phyloP scores from a whole-genome alignment of 2,888 invertebrate genomes.

The Lasioglossum oenotherae region DNA sequence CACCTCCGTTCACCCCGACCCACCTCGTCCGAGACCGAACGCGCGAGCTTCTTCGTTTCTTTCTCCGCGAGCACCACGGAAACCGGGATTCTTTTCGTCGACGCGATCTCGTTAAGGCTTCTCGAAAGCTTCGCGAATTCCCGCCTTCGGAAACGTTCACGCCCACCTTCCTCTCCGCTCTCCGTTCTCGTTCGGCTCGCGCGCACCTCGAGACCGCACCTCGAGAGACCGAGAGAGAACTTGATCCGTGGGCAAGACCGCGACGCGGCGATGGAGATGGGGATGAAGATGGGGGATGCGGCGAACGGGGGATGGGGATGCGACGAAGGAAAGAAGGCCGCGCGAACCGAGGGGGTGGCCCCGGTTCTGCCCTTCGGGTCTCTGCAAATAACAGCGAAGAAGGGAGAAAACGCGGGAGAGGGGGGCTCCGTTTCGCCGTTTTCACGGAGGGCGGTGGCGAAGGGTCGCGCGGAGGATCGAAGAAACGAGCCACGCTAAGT shows the following conservation, averaged over 20 bases:
- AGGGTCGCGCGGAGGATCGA: slow-evolving; percentile 55
- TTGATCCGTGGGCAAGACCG: not conserved
- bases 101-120: slow-evolving; percentile 12
- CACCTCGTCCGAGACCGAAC: not conserved
- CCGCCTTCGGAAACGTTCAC: slow-evolving; percentile 45
- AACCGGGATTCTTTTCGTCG: slow-evolving; percentile 35
- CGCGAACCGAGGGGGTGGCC: slow-evolving; percentile 4
- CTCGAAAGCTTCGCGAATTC: slow-evolving; percentile 25
- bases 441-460: slow-evolving; percentile 36
- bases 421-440: slow-evolving; percentile 5
- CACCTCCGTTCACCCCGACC: not conserved
- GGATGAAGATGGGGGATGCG: not conserved
- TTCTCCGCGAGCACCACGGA: not conserved
- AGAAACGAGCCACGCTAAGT: slow-evolving; percentile 67
- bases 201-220: not conserved
- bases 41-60: not conserved
- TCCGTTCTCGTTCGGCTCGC: not conserved
- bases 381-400: slow-evolving; percentile 23
- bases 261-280: not conserved
- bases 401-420: slow-evolving; percentile 24
- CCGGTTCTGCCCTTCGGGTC: slow-evolving; percentile 8
- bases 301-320: not conserved
- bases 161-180: slow-evolving; percentile 40
- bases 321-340: slow-evolving; percentile 16
- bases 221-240: not conserved